A percentile compares a stretch with the other conserved stretches of the same genome.
These are phyloP conservation scores for Diarsia brunnea DNA, from an alignment of 2,888 invertebrate species.

Conservation along the genomic window DNA sequence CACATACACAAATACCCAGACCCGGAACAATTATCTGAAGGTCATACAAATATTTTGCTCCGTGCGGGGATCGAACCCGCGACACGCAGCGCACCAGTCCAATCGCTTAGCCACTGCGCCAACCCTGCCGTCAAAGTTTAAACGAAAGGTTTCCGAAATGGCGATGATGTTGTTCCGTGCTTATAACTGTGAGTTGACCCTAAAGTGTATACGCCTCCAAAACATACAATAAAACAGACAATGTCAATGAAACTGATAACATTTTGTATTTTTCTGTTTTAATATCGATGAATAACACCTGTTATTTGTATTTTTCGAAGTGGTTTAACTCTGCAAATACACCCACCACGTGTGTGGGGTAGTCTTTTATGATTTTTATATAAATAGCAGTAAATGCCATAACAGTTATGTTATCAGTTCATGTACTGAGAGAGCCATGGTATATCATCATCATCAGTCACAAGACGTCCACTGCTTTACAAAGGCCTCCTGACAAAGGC, in stretches of 20 bases:
- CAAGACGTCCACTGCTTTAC: no score
- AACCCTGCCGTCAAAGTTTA: no score
- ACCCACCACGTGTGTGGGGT: background rate
- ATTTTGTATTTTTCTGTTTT: conserved; percentile 13
- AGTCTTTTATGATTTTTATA: background rate
- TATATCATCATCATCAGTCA: no score
- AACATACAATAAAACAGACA: conserved; percentile 61
- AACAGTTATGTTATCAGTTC: no score
- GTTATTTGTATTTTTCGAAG: conserved; percentile 12
- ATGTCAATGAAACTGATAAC: conserved; percentile 41
- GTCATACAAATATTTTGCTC: no score
- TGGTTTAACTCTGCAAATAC: background rate
- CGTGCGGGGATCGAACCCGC: no score
- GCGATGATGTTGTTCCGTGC: background rate
- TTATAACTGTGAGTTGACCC: background rate
- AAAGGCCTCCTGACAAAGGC: no score
- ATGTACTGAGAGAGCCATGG: conserved; percentile 1
- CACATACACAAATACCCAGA: no score
- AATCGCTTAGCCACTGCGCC: no score
- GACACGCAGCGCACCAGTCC: no score
- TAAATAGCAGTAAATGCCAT: background rate
- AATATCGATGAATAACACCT: background rate
- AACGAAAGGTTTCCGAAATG: background rate
- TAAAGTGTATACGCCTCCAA: conserved; percentile 71
- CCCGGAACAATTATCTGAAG: no score